Percentiles rank a stretch among this genome's conserved stretches.
Evolutionary conservation across 1,140 invertebrate species (phyloP).

Genomic region (Camponotus floridanus): DNA sequence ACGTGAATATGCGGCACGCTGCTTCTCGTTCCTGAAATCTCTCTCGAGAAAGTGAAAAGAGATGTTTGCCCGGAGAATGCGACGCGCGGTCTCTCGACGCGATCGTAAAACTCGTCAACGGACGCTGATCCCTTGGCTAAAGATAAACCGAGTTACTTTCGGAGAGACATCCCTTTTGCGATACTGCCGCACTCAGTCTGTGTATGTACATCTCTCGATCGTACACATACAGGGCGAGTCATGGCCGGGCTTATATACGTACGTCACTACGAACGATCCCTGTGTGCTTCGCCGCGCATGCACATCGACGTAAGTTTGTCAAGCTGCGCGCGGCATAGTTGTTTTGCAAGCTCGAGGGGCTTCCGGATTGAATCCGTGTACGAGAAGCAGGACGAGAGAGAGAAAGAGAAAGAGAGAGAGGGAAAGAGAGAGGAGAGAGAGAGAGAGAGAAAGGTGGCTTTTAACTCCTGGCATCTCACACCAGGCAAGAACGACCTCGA

Average conservation of each 20-base stretch:
- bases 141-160: constrained; percentile 63
- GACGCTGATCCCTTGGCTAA: constrained; percentile 38
- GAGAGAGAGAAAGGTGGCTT: constrained; percentile 4
- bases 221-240: constrained; percentile 6
- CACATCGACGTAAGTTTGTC: constrained; percentile 59
- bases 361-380: constrained; percentile 62
- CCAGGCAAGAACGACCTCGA: constrained; percentile 42
- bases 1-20: not conserved
- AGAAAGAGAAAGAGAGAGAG: no score
- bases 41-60: constrained; percentile 55
- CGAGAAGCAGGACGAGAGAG: not conserved
- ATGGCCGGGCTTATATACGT: constrained; percentile 40
- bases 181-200: not conserved
- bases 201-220: constrained; percentile 21
- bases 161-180: constrained; percentile 39
- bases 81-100: constrained; percentile 30
- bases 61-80: constrained; percentile 38
- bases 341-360: constrained; percentile 63
- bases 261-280: not conserved
- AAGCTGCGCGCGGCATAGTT: constrained; percentile 54
- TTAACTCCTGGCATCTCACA: constrained; percentile 50
- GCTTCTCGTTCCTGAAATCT: constrained; percentile 29
- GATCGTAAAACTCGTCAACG: constrained; percentile 47
- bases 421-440: not conserved
- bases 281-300: constrained; percentile 39